Evolutionary conservation across 2,797 vertebrate species (phyloP).

Genomic region (Lagocephalus sceleratus): DNA sequence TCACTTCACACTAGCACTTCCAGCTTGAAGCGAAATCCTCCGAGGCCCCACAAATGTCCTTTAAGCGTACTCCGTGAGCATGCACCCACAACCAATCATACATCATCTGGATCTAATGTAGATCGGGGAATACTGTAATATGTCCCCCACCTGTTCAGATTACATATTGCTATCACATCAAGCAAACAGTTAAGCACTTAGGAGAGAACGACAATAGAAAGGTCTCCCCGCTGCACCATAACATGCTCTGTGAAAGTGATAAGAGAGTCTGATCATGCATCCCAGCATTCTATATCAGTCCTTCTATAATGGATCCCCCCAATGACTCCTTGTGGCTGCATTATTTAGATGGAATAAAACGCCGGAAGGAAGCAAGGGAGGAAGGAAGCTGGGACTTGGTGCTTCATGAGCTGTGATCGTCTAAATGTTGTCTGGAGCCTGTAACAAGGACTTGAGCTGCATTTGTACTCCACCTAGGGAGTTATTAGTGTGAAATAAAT

Average conservation of each 20-base stretch:
- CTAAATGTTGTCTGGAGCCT: conserved; percentile 58
- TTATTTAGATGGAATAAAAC: conserved; percentile 77
- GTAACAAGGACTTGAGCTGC: conserved; percentile 34
- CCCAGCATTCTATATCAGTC: conserved; percentile 67
- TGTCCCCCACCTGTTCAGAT: conserved; percentile 40
- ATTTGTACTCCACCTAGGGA: conserved; percentile 32
- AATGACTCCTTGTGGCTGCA: conserved; percentile 68
- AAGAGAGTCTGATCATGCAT: conserved; percentile 69
- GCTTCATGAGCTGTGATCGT: conserved; percentile 53
- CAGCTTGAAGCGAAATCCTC: conserved; percentile 54
- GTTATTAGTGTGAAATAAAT: conserved; percentile 37
- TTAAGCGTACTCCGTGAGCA: conserved; percentile 52
- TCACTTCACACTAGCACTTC: conserved; percentile 42
- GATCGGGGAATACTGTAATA: conserved; percentile 40
- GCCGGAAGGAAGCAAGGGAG: conserved; percentile 54
- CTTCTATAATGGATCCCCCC: conserved; percentile 68
- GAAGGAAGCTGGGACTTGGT: conserved; percentile 54
- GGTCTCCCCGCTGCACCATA: conserved; percentile 65
- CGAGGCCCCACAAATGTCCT: conserved; percentile 55
- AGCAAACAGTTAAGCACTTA: conserved; percentile 72
- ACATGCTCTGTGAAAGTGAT: conserved; percentile 68
- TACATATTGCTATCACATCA: conserved; percentile 48
- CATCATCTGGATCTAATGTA: conserved; percentile 59
- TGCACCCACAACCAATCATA: conserved; percentile 34
- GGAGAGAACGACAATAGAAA: conserved; percentile 66